Evolutionary conservation across 2,797 vertebrate genomes (phyloP), one percentile per base, ranked within the genome.

Genomic region (Ficedula albicollis): DNA sequence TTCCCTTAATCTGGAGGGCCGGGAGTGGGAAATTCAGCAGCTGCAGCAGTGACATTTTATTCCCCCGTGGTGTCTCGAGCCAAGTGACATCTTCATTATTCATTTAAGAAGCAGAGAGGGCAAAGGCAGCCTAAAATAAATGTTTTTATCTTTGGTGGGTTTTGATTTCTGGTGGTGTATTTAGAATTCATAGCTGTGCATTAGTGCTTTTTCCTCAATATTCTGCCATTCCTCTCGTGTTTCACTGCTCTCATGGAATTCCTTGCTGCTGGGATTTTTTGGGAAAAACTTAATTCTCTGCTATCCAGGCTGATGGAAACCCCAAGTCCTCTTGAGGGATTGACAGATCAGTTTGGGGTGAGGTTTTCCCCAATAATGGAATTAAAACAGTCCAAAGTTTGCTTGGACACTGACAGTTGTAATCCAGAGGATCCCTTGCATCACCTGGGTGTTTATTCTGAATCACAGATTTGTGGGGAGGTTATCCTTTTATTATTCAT

Each of bases 31-130:
- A 97, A 78, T 93, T 74, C 18, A 77, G 95, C 96, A 97, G 95
- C 96, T 97, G 95, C 43, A 4, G 44, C 34, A 73, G 95, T 97
- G 95, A 97, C 96, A 95, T 98, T 98, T 97, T 97, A 97, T 98
- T 97, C 97, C 93, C 96, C 52, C 1, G 13, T 72, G 94, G 94
- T 91, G 87, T 93, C 93, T 62, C 56, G 81, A 97, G 90, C 95
- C 92, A 92, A 95, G 94, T 77, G 92, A 92, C 80, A 63, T 97
- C 95, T 96, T 96, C 91, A 94, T 98, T 97, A 96, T 97, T 97
- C 92, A 87, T 76, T 96, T 93, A 94, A 87, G 75, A 89, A 94
- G 79, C 56, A 25, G 84, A 91, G 69, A 93, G 72, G 70, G 72
- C 87, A 79, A 89, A 92, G 78, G 75, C 54, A 46, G 76, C 90